Evolutionary conservation across 2,113 vertebrate species (phyloP).

Genomic region (Galeopterus variegatus): DNA sequence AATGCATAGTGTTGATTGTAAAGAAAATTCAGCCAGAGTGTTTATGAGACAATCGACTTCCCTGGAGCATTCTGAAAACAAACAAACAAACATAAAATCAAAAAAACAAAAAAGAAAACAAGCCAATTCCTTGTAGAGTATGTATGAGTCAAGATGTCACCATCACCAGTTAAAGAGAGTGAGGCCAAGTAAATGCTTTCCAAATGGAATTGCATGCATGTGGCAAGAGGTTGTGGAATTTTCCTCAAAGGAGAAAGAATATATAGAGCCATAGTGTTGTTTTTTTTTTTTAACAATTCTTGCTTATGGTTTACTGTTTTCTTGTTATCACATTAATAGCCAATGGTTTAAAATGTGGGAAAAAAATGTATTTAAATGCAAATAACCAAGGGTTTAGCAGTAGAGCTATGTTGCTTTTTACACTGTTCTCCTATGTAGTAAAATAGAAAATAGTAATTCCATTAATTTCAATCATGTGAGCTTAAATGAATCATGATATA

Average conservation of each 20-base stretch:
- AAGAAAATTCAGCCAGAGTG: background rate
- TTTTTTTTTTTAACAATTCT: background rate
- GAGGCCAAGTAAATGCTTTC: background rate
- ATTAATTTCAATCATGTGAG: conserved; percentile 62
- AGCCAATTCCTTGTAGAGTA: background rate
- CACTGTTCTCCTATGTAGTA: background rate
- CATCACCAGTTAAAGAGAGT: background rate
- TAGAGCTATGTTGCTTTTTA: background rate
- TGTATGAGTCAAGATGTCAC: background rate
- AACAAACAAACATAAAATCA: background rate
- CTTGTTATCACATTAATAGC: background rate
- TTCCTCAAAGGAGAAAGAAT: background rate
- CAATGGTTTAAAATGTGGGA: conserved; percentile 40
- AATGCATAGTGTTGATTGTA: background rate
- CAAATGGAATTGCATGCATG: background rate
- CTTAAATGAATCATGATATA: conserved; percentile 60
- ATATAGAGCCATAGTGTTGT: background rate
- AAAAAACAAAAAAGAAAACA: conserved; percentile 15
- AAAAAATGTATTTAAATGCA: background rate
- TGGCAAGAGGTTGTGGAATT: background rate
- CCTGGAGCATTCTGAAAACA: background rate
- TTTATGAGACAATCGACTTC: background rate
- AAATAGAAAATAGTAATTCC: conserved; percentile 11
- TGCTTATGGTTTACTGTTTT: background rate
- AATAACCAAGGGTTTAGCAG: background rate